A percentile compares a stretch with the other conserved stretches of the same genome.
Evolutionary conservation across 2,797 vertebrate genomes (phyloP).

Genomic region (Rhinichthys osculus): DNA sequence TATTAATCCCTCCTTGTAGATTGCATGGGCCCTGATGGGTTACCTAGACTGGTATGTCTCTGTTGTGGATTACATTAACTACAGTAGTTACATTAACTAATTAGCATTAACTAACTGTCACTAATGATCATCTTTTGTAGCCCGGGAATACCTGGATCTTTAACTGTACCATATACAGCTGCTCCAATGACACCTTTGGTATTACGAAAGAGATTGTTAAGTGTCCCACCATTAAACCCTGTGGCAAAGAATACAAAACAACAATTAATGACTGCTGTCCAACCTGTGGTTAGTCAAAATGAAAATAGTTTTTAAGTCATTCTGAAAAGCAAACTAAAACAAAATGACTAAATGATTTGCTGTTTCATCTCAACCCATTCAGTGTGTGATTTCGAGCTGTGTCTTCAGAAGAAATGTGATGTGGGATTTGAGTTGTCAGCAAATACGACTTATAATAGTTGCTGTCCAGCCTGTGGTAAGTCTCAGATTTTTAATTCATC

Average conservation of each 20-base stretch:
- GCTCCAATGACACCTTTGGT: constrained; percentile 67
- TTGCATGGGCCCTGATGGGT: constrained; percentile 82
- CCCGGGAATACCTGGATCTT: constrained; percentile 82
- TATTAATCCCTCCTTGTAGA: constrained; percentile 63
- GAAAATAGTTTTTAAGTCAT: background rate
- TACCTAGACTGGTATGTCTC: constrained; percentile 66
- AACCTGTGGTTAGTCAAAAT: constrained; percentile 72
- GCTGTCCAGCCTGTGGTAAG: constrained; percentile 82
- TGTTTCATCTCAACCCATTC: constrained; percentile 33
- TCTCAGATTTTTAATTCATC: background rate
- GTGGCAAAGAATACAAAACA: constrained; percentile 70
- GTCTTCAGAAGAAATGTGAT: constrained; percentile 59
- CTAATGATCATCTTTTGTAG: constrained; percentile 68
- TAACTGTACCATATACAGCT: constrained; percentile 81
- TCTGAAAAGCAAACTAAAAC: background rate
- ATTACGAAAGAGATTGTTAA: constrained; percentile 67
- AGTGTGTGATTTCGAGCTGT: constrained; percentile 73
- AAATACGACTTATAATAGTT: constrained; percentile 54
- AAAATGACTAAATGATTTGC: no score
- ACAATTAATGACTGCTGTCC: constrained; percentile 79
- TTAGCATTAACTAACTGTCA: background rate
- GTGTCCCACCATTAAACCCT: constrained; percentile 72
- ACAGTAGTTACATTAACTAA: background rate
- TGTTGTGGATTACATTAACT: no score
- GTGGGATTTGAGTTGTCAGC: constrained; percentile 64